Evolutionary conservation across 2,113 vertebrate genomes (phyloP).

Genomic region (Gasterosteus aculeatus): DNA sequence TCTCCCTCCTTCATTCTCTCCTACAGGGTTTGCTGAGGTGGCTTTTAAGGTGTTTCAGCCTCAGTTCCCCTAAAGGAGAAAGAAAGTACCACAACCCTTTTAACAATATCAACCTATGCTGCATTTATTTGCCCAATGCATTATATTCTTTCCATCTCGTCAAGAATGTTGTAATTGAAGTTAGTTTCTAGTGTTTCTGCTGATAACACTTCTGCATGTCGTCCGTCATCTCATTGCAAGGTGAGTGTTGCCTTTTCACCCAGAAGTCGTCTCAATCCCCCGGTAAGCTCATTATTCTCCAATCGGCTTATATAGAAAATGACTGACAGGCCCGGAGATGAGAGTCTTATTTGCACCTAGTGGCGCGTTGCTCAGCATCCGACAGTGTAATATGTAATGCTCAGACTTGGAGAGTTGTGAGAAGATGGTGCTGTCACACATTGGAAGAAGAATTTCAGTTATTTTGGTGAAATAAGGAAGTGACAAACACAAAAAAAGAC

Average conservation of each 20-base stretch:
- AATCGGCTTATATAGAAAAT: conserved; percentile 41
- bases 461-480: background rate
- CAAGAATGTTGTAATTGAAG: conserved; percentile 20
- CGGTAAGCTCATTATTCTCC: conserved; percentile 51
- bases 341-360: conserved; percentile 35
- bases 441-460: background rate
- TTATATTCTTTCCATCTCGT: background rate
- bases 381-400: background rate
- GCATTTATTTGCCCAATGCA: background rate
- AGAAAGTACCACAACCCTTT: conserved; percentile 28
- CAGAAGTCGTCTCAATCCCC: conserved; percentile 25
- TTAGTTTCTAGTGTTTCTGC: background rate
- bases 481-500: background rate
- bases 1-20: background rate
- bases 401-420: background rate
- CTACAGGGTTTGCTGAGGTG: conserved; percentile 50
- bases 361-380: background rate
- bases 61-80: conserved; percentile 3
- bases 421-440: background rate
- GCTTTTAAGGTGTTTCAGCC: conserved; percentile 33
- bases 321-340: conserved; percentile 13
- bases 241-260: conserved; percentile 20
- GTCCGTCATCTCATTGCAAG: background rate
- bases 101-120: conserved; percentile 9
- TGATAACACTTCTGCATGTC: background rate